A percentile compares a stretch with the other conserved stretches of the same genome.
phyloP scores from a whole-genome alignment of 2,113 vertebrate genomes.

The Leptosomus discolor region DNA sequence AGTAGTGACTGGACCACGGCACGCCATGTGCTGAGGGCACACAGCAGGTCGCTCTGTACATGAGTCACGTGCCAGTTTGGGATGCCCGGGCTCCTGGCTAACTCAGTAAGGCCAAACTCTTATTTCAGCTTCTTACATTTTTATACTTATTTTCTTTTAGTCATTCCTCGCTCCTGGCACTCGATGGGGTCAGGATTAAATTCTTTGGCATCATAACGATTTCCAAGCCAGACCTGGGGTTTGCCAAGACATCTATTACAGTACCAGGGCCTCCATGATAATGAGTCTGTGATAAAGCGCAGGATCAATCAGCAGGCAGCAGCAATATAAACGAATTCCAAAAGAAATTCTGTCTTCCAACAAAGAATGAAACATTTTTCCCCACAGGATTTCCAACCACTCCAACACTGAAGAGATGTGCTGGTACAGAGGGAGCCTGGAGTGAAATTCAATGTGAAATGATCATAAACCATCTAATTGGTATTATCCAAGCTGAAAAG shows the following conservation, averaged over 20 bases:
- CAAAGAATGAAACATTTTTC: background rate
- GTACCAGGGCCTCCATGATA: background rate
- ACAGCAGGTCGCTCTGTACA: accelerated
- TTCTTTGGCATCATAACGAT: background rate
- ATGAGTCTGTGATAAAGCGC: background rate
- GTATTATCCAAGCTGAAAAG: conserved; percentile 15
- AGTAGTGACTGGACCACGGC: accelerated
- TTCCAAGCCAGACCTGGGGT: background rate
- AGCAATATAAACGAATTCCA: background rate
- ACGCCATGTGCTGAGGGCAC: accelerated
- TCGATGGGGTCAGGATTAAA: background rate
- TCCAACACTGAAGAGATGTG: background rate
- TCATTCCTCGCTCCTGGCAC: background rate
- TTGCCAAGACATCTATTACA: background rate
- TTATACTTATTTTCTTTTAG: background rate
- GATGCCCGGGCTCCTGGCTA: accelerated
- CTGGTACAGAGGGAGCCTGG: background rate
- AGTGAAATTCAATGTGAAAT: conserved; percentile 11
- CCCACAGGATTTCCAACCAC: background rate
- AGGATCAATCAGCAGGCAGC: background rate
- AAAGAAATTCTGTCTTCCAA: background rate
- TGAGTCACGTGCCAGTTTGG: accelerated
- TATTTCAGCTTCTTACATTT: background rate
- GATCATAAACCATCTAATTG: conserved; percentile 24
- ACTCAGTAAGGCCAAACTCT: background rate